phyloP scores from a whole-genome alignment of 2,113 vertebrate genomes.

The Phyllostomus discolor region DNA sequence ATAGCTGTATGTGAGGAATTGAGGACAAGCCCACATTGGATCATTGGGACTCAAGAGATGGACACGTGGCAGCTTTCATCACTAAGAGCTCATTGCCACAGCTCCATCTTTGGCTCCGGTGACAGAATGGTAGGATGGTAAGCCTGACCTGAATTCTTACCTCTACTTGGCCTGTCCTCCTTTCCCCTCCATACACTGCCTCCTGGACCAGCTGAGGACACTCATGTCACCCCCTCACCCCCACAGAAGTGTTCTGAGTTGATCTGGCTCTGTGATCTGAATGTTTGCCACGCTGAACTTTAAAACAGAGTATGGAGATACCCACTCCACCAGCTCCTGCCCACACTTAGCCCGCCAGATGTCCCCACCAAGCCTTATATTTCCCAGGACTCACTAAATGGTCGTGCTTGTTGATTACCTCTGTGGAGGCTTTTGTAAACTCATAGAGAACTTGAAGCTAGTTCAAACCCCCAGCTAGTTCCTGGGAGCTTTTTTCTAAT shows the following conservation, averaged over 20 bases:
- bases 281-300: neutral
- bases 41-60: neutral
- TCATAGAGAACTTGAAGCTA: neutral
- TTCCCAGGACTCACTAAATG: neutral
- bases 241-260: neutral
- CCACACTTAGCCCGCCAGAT: neutral
- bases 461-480: neutral
- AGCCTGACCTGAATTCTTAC: neutral
- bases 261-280: neutral
- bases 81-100: accelerated
- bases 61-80: neutral
- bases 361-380: accelerated
- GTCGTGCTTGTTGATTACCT: no score
- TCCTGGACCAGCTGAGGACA: neutral
- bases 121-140: neutral
- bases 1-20: neutral
- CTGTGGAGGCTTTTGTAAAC: neutral
- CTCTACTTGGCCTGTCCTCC: neutral
- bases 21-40: neutral
- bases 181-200: neutral
- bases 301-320: neutral
- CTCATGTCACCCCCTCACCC: no score
- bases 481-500: neutral
- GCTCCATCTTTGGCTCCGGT: neutral
- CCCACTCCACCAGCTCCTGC: neutral